Percentiles rank a stretch among this genome's conserved stretches.
Conservation (phyloP, 2,113 vertebrate genomes). For the Hylia prasina region DNA sequence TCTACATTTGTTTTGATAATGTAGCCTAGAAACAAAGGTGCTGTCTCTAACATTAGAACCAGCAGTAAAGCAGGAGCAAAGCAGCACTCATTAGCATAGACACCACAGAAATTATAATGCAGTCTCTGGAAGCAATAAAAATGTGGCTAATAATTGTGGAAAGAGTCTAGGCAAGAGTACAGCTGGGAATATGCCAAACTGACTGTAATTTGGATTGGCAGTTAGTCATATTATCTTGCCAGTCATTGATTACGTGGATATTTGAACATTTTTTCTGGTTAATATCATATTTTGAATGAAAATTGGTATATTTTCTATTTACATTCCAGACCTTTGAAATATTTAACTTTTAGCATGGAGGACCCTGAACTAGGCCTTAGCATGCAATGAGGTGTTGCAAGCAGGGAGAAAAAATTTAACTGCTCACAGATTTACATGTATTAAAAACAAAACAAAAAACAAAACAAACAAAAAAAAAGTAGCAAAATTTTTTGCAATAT, state of each 20-base stretch:
- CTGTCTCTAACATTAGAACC: constrained; percentile 13
- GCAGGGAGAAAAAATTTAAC: neutral
- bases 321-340: neutral
- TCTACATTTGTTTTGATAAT: constrained; percentile 14
- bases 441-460: neutral
- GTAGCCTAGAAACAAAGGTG: constrained; percentile 8
- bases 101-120: neutral
- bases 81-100: neutral
- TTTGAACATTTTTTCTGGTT: constrained; percentile 13
- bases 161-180: neutral
- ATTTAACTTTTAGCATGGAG: neutral
- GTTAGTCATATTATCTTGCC: neutral
- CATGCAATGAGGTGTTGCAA: neutral
- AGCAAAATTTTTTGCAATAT: neutral
- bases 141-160: constrained; percentile 1
- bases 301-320: neutral
- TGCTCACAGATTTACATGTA: neutral
- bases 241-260: constrained; percentile 17
- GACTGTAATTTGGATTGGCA: constrained; percentile 52
- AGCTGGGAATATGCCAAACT: neutral
- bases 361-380: neutral
- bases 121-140: constrained; percentile 42
- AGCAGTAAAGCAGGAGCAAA: neutral
- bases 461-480: neutral
- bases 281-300: constrained; percentile 16